Conservation (phyloP, 1,140 invertebrate genomes). For the Drosophila santomea region DNA sequence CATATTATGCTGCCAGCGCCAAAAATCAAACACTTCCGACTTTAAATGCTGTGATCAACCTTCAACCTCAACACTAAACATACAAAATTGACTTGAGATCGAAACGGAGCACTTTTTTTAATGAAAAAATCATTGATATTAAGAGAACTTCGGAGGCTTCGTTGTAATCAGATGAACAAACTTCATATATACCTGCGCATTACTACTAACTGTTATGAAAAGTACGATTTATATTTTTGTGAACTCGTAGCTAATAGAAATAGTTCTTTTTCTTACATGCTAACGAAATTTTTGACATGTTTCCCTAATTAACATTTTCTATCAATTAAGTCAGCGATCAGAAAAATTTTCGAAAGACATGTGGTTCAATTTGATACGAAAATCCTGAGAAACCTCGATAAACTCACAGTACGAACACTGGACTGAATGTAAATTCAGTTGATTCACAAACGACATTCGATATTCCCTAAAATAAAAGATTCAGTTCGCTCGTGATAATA, state of each 20-base stretch:
- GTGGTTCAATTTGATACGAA: background rate
- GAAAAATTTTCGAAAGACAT: constrained; percentile 1
- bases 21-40: background rate
- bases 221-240: too few relatives aligned
- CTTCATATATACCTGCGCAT: background rate
- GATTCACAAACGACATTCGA: background rate
- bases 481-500: background rate
- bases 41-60: background rate
- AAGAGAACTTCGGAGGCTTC: background rate
- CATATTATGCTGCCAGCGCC: background rate
- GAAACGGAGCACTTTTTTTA: background rate
- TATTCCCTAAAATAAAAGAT: background rate
- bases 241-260: background rate
- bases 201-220: too few relatives aligned
- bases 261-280: background rate
- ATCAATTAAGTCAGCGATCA: background rate
- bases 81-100: too few relatives aligned
- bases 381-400: background rate
- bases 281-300: background rate
- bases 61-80: background rate
- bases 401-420: background rate
- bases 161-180: background rate
- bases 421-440: too few relatives aligned
- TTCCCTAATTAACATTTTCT: background rate
- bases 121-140: background rate